Evolutionary conservation across 2,797 vertebrate genomes (phyloP).

Genomic region (Xenentodon cancila): DNA sequence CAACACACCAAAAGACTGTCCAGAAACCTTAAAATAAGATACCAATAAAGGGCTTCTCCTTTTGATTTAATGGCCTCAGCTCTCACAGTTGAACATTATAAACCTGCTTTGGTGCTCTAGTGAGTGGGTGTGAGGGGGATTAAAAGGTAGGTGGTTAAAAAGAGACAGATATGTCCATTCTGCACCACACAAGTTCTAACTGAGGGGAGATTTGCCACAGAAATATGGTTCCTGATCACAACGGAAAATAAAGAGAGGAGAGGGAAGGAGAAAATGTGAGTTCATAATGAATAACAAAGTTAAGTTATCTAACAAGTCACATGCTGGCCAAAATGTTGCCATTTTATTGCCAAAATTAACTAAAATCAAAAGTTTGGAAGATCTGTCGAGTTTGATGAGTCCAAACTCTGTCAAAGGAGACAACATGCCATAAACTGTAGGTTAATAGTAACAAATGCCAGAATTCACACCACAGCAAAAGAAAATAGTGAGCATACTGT

Average conservation of each 20-base stretch:
- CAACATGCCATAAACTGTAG: too few species aligned
- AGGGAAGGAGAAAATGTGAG: too few species aligned
- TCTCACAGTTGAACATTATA: constrained; percentile 19
- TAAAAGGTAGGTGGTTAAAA: constrained; percentile 15
- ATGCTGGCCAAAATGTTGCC: not conserved
- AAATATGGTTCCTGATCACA: not conserved
- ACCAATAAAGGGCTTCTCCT: constrained; percentile 24
- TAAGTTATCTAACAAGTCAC: not conserved
- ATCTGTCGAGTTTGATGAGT: not conserved
- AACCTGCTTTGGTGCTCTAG: constrained; percentile 29
- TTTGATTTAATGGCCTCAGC: not conserved
- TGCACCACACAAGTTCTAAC: constrained; percentile 7
- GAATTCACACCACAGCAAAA: too few species aligned
- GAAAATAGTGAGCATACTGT: too few species aligned
- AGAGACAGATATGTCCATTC: constrained; percentile 18
- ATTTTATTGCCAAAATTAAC: not conserved
- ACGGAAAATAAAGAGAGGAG: too few species aligned
- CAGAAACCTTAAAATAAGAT: constrained; percentile 18
- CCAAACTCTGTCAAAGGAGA: not conserved
- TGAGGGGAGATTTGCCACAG: constrained; percentile 10
- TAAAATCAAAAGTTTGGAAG: not conserved
- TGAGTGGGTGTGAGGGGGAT: constrained; percentile 15
- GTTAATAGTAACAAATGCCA: too few species aligned
- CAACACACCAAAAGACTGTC: too few species aligned
- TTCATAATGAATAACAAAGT: not conserved